Evolutionary conservation across 2,797 vertebrate species (phyloP).

Genomic region (Thunnus albacares): DNA sequence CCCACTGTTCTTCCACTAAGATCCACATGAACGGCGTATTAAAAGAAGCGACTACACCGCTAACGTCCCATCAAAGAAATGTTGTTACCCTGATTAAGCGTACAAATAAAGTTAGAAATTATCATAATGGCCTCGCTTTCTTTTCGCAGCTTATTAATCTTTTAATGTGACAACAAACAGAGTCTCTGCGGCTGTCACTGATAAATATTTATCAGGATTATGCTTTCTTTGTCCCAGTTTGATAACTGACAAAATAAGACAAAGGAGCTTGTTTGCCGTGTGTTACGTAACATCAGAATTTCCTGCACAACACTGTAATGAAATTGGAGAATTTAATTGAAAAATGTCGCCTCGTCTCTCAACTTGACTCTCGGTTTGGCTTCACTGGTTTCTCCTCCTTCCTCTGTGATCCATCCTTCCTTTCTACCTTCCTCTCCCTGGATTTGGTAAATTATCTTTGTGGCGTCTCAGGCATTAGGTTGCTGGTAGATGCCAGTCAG

Average conservation of each 20-base stretch:
- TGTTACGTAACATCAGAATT: conserved; percentile 37
- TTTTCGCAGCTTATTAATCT: conserved; percentile 59
- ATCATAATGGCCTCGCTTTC: conserved; percentile 35
- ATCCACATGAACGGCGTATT: conserved; percentile 31
- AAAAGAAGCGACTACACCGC: conserved; percentile 28
- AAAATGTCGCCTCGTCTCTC: not conserved
- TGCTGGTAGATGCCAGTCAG: conserved; percentile 37
- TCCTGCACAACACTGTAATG: not conserved
- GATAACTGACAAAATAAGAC: conserved; percentile 29
- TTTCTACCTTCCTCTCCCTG: not conserved
- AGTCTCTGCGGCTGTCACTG: conserved; percentile 28
- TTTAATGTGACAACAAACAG: conserved; percentile 59
- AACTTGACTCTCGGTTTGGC: conserved; percentile 20
- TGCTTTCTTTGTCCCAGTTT: conserved; percentile 50
- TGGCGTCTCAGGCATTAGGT: conserved; percentile 29
- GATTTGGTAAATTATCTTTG: conserved; percentile 5
- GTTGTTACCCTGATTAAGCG: conserved; percentile 52
- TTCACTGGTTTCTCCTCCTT: conserved; percentile 28
- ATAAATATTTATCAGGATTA: conserved; percentile 63
- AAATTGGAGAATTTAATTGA: conserved; percentile 25
- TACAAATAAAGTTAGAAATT: conserved; percentile 56
- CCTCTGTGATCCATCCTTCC: not conserved
- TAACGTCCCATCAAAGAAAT: conserved; percentile 48
- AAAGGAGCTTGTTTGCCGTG: conserved; percentile 36
- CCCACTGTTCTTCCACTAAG: conserved; percentile 16